Percentiles rank a stretch among this genome's conserved stretches.
These are phyloP conservation scores for Heterodera schachtii DNA, from an alignment of 1,140 invertebrate species.

Conservation along the genomic window DNA sequence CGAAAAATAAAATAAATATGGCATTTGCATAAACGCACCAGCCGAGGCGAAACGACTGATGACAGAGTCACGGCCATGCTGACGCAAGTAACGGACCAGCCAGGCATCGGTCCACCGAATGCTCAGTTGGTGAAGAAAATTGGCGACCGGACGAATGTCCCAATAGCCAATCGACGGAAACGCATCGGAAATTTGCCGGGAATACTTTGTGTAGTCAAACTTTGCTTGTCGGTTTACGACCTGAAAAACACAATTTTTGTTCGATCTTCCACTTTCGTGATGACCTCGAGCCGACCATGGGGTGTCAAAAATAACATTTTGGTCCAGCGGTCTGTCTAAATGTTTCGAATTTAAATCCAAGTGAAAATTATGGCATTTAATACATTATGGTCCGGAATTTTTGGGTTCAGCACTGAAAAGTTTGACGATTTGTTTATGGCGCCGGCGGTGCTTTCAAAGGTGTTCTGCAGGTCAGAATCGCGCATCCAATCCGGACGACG, in stretches of 20 bases:
- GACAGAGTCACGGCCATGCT: constrained; percentile 28
- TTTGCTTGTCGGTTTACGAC: constrained; percentile 33
- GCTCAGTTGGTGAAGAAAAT: constrained; percentile 28
- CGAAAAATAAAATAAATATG: constrained; percentile 20
- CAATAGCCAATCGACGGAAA: constrained; percentile 33
- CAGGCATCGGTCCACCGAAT: constrained; percentile 34
- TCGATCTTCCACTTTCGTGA: neutral
- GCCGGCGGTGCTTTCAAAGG: neutral
- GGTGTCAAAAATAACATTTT: constrained; percentile 43
- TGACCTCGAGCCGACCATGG: constrained; percentile 33
- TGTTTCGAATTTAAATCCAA: neutral
- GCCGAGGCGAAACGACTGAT: constrained; percentile 17
- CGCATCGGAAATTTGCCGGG: constrained; percentile 35
- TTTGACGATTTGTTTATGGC: neutral
- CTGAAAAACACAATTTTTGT: constrained; percentile 7
- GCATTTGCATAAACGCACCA: neutral
- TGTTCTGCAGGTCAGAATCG: constrained; percentile 10
- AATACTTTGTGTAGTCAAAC: constrained; percentile 35
- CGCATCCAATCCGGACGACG: neutral
- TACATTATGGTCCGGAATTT: constrained; percentile 31
- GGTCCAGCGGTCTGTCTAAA: constrained; percentile 35
- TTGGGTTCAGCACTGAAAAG: constrained; percentile 23
- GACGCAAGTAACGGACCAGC: constrained; percentile 34
- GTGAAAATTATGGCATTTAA: neutral
- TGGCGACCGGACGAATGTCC: constrained; percentile 32